Base-by-base conservation (phyloP, 2,113 vertebrate species). In the Prolemur simus region DNA sequence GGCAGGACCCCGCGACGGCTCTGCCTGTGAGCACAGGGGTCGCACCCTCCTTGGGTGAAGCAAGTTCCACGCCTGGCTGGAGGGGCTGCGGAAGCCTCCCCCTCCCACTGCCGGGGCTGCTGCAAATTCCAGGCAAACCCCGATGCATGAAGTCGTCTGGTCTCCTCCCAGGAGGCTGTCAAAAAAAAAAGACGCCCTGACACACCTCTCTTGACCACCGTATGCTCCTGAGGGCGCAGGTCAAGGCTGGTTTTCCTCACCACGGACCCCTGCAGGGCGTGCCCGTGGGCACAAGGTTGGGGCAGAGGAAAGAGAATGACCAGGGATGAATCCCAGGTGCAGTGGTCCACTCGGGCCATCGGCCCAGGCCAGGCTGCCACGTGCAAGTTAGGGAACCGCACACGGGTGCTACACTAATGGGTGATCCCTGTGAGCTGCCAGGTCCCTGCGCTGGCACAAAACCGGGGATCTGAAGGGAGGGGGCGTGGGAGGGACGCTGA, bases 401-500 rank as follows among this genome's bases (percentile, higher is more conserved):
- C 0, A 6, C 1, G 12, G 21, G 39, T 10, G 21, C 29, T 52
- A 18, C 7, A 37, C 25, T 37, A 4, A 29, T 21, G 2, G 17
- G 47, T 8, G 18, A 10, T 47, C 18, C 32, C 71, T n/a, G 13
- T 6, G 13, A 47, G 69, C 8, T n/a, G 54, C 45, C 54, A 47
- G 17, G 25, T 34, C 39, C 60, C 20, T 27, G 56, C 76, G 29
- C 47, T 32, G 14, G 37, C 42, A 49, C 27, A 37, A 54, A 69
- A 27, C 21, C 18, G 49, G 52, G 27, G 27, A 5, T 91, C 60
- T 21, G 15, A 66, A 2, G 0, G 47, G 68, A 42, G 42, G 42
- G 63, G 63, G 34, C 32, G n/a, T 0, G 12, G 9, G 1, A 3
- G 49, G 14, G 73, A 3, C 3, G 2, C 1, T 27, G 39, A 39